Conservation (phyloP, 2,888 invertebrate genomes). For the Xanthorhoe designata region DNA sequence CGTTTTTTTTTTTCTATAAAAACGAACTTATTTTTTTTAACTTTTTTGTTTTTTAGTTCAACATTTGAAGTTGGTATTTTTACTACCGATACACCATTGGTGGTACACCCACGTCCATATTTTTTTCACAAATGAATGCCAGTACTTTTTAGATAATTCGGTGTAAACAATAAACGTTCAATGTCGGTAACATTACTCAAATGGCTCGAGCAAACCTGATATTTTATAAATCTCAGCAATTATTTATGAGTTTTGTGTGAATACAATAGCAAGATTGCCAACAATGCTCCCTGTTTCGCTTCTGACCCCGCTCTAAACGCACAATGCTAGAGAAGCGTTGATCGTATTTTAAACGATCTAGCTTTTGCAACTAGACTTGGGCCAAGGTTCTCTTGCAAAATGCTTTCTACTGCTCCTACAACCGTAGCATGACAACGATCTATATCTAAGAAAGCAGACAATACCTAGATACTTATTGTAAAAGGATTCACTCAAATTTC, state of each 20-base stretch:
- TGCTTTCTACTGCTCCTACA: slow-evolving; percentile 70
- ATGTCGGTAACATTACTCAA: slow-evolving; percentile 25
- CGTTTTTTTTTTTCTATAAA: neutral
- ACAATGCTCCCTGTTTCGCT: slow-evolving; percentile 68
- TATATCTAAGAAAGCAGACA: too few relatives aligned
- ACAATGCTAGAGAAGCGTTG: slow-evolving; percentile 76
- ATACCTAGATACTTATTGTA: too few relatives aligned
- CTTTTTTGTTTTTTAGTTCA: too few relatives aligned
- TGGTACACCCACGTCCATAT: too few relatives aligned
- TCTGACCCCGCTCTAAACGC: slow-evolving; percentile 75
- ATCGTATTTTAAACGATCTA: slow-evolving; percentile 84
- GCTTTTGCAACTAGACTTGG: slow-evolving; percentile 64
- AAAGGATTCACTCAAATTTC: too few relatives aligned
- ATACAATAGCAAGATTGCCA: slow-evolving; percentile 67
- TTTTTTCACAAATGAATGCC: neutral
- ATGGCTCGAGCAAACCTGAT: slow-evolving; percentile 39
- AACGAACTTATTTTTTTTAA: too few relatives aligned
- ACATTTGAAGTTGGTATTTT: too few relatives aligned
- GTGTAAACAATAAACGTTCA: slow-evolving; percentile 47
- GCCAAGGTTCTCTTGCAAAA: slow-evolving; percentile 79
- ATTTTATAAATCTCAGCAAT: slow-evolving; percentile 59
- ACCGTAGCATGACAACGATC: neutral
- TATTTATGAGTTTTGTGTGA: slow-evolving; percentile 73
- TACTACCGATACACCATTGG: too few relatives aligned
- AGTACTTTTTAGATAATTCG: neutral